A percentile compares a stretch with the other conserved stretches of the same genome.
Evolutionary conservation across 2,797 vertebrate genomes (phyloP).

Genomic region (Peromyscus aztecus): DNA sequence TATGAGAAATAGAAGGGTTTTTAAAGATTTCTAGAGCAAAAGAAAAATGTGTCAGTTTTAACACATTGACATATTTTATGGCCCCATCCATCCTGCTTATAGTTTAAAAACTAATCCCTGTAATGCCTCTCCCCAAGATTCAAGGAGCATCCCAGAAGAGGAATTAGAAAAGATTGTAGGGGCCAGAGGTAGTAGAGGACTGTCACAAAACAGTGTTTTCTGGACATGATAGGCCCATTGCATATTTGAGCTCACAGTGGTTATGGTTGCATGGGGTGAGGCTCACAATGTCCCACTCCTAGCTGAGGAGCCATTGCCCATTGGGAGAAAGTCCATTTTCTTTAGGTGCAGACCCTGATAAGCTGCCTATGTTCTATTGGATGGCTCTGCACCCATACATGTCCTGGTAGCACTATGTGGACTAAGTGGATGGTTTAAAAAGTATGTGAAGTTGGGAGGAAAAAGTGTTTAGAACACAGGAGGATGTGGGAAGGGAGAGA

Average conservation of each 20-base stretch:
- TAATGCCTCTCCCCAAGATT: neutral
- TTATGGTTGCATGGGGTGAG: neutral
- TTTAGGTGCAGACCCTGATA: neutral
- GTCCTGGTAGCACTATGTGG: neutral
- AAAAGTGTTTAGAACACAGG: neutral
- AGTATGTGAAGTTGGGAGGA: neutral
- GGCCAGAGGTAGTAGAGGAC: neutral
- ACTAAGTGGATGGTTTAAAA: neutral
- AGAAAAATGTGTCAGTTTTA: slow-evolving; percentile 6
- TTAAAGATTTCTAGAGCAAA: neutral
- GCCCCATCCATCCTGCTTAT: neutral
- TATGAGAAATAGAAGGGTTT: neutral
- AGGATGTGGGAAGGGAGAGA: neutral
- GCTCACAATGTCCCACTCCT: neutral
- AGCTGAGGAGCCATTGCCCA: neutral
- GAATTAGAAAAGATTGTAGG: neutral
- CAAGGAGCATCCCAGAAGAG: neutral
- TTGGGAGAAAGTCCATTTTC: neutral
- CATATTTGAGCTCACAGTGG: neutral
- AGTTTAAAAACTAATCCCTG: slow-evolving; percentile 9
- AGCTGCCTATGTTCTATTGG: neutral
- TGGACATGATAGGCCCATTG: neutral
- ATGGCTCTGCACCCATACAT: neutral
- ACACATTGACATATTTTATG: neutral
- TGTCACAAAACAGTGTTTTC: neutral